These are phyloP conservation scores for Drosophila oshimai DNA, from an alignment of 1,140 invertebrate species.

Conservation along the genomic window DNA sequence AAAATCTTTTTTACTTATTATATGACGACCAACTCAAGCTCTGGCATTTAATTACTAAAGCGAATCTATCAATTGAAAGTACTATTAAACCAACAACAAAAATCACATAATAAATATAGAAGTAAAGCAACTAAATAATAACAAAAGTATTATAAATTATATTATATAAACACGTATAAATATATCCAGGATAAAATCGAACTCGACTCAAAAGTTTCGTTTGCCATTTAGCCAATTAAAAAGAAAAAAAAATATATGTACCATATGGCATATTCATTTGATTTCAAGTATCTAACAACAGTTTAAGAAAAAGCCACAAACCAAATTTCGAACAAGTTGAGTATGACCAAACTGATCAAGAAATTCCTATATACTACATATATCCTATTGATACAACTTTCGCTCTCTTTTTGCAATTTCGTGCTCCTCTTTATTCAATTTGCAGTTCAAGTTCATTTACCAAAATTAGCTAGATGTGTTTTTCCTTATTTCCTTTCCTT, in stretches of 20 bases:
- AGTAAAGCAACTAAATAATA: conserved; percentile 60
- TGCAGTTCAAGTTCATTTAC: conserved; percentile 52
- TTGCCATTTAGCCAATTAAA: conserved; percentile 36
- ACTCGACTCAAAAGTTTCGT: conserved; percentile 28
- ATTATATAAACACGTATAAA: conserved; percentile 46
- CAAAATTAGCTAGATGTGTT: conserved; percentile 31
- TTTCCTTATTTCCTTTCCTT: conserved; percentile 11
- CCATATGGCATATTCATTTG: conserved; percentile 32
- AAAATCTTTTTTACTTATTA: conserved; percentile 71
- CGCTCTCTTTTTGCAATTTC: conserved; percentile 66
- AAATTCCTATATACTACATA: conserved; percentile 50
- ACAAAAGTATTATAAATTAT: conserved; percentile 59
- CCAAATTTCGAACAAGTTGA: conserved; percentile 75
- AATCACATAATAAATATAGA: conserved; percentile 47
- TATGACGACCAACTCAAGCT: conserved; percentile 67
- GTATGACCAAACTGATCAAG: conserved; percentile 66
- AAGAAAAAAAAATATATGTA: conserved; percentile 22
- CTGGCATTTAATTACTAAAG: conserved; percentile 79
- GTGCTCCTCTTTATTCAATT: conserved; percentile 60
- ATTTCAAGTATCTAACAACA: conserved; percentile 27
- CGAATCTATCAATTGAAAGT: conserved; percentile 59
- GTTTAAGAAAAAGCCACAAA: conserved; percentile 49
- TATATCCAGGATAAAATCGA: conserved; percentile 28
- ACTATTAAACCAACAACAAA: conserved; percentile 53
- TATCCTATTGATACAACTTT: conserved; percentile 61